Evolutionary conservation across 1,140 invertebrate species (phyloP).

Genomic region (Portunus trituberculatus): DNA sequence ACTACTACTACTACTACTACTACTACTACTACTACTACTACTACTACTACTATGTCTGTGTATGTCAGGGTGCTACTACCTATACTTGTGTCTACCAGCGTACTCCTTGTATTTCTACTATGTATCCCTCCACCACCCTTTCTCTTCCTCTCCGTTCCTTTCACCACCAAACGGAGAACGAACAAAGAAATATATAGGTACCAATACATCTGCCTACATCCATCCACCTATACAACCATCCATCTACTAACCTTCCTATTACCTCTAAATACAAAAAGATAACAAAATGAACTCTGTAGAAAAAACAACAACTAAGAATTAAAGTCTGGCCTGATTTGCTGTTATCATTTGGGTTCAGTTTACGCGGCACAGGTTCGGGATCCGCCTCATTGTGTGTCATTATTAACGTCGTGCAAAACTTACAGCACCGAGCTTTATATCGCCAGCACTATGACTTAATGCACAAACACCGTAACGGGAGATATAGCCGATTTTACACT

Average conservation of each 20-base stretch:
- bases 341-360: not conserved
- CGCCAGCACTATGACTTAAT: not conserved
- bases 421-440: not conserved
- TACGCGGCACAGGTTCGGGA: not conserved
- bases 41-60: not conserved
- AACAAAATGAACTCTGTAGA: too few species aligned
- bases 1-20: conserved; percentile 22
- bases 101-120: not conserved
- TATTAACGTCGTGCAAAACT: not conserved
- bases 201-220: not conserved
- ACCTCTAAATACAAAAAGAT: too few species aligned
- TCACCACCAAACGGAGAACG: not conserved
- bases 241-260: not conserved
- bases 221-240: not conserved
- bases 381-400: not conserved
- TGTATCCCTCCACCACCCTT: not conserved
- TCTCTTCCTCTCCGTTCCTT: not conserved
- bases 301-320: too few species aligned
- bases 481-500: not conserved
- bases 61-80: not conserved
- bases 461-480: not conserved
- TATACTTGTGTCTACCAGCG: not conserved
- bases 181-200: not conserved
- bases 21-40: conserved; percentile 23
- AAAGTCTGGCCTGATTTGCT: not conserved